These are phyloP conservation scores for Cottoperca gobio DNA, from an alignment of 2,797 vertebrate genomes.

Conservation along the genomic window DNA sequence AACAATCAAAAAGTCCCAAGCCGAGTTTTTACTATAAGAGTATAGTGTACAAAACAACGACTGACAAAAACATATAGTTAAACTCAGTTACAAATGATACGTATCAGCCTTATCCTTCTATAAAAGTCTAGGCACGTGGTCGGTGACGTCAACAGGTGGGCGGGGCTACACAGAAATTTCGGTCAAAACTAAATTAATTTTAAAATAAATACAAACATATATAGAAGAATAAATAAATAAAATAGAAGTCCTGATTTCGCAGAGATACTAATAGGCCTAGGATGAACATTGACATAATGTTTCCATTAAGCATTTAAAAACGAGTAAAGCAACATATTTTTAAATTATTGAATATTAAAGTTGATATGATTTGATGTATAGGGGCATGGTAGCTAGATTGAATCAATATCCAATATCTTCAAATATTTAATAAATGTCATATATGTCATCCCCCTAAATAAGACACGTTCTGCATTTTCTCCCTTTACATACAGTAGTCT, in stretches of 20 bases:
- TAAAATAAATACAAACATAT: neutral
- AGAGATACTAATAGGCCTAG: neutral
- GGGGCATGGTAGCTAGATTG: neutral
- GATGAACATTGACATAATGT: neutral
- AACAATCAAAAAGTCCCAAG: accelerated
- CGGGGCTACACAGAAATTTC: neutral
- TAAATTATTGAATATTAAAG: neutral
- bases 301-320: neutral
- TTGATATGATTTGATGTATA: neutral
- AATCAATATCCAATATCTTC: neutral
- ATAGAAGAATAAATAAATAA: neutral
- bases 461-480: neutral
- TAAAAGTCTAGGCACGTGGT: conserved; percentile 7
- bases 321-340: neutral
- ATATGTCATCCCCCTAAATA: neutral
- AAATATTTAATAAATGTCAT: neutral
- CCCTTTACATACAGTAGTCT: neutral
- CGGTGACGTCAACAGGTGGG: neutral
- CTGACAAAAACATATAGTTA: accelerated
- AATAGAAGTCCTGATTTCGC: neutral
- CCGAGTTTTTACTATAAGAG: accelerated
- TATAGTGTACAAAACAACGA: accelerated
- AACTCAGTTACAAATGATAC: neutral
- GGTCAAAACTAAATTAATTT: no score
- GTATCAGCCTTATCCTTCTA: neutral